These are phyloP conservation scores for Amphibalanus amphitrite DNA, from an alignment of 1,140 invertebrate species.

Conservation along the genomic window DNA sequence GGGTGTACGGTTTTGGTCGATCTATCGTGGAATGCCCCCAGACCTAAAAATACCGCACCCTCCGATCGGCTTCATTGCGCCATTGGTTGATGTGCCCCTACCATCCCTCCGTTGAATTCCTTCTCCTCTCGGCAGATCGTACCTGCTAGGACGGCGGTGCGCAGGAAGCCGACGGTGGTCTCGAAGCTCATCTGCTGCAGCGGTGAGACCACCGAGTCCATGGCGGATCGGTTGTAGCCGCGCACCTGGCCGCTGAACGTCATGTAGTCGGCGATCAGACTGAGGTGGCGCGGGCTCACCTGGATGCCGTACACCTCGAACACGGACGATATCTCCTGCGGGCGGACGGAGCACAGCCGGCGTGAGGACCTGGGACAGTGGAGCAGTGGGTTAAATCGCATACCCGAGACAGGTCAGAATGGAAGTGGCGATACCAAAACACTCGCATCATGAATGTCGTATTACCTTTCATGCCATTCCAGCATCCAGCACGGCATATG, in stretches of 20 bases:
- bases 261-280: constrained; percentile 93
- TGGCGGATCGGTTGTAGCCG: constrained; percentile 75
- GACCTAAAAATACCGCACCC: too few species aligned
- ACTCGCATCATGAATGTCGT: constrained; percentile 19
- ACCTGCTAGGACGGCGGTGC: constrained; percentile 50
- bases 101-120: too few species aligned
- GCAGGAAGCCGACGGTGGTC: constrained; percentile 71
- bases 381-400: constrained; percentile 6
- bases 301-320: constrained; percentile 92
- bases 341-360: constrained; percentile 14
- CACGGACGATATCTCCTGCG: constrained; percentile 70
- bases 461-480: too few species aligned
- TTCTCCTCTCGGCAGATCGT: constrained; percentile 14
- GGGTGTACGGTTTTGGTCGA: too few species aligned
- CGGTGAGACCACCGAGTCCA: constrained; percentile 71
- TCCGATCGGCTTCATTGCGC: too few species aligned
- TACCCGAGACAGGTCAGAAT: too few species aligned
- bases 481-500: too few species aligned
- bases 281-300: constrained; percentile 84
- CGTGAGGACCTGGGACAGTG: neutral
- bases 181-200: constrained; percentile 98
- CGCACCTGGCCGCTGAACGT: constrained; percentile 77
- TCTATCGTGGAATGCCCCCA: too few species aligned
- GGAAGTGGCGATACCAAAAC: constrained; percentile 17
- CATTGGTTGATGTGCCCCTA: too few species aligned